Conservation (phyloP, 2,113 vertebrate species). For the Microcebus jonahi region DNA sequence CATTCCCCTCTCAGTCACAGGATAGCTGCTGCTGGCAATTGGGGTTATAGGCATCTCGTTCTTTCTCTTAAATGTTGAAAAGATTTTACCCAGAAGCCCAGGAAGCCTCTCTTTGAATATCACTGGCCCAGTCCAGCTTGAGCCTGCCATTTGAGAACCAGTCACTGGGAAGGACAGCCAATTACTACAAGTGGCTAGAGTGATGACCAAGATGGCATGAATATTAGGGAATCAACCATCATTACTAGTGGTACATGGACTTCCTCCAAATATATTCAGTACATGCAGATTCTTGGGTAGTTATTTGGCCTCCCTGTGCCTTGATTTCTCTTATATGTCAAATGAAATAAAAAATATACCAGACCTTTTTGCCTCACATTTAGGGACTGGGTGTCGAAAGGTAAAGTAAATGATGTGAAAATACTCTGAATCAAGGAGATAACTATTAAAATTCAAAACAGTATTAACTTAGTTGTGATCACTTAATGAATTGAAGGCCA, state of each 20-base stretch:
- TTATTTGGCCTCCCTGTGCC: neutral
- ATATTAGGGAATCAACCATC: neutral
- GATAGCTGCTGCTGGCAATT: neutral
- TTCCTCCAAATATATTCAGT: neutral
- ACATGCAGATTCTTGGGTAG: neutral
- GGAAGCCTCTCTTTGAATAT: constrained; percentile 18
- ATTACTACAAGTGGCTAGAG: neutral
- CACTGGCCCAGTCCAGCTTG: neutral
- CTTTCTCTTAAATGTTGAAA: neutral
- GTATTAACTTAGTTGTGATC: neutral
- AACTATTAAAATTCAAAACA: constrained; percentile 4
- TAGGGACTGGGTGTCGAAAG: neutral
- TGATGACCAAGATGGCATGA: neutral
- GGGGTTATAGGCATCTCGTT: neutral
- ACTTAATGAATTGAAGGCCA: neutral
- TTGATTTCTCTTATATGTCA: neutral
- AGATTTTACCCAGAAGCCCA: neutral
- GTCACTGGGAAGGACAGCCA: neutral
- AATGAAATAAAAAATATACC: neutral
- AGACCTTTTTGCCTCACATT: neutral
- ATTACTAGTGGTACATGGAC: neutral
- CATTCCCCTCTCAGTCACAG: neutral
- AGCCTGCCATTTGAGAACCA: neutral
- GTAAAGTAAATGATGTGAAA: neutral
- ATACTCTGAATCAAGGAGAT: neutral